Evolutionary conservation across 2,888 invertebrate genomes (phyloP), one percentile per base, ranked within the genome.

Genomic region (Agonopterix alstromeriana): DNA sequence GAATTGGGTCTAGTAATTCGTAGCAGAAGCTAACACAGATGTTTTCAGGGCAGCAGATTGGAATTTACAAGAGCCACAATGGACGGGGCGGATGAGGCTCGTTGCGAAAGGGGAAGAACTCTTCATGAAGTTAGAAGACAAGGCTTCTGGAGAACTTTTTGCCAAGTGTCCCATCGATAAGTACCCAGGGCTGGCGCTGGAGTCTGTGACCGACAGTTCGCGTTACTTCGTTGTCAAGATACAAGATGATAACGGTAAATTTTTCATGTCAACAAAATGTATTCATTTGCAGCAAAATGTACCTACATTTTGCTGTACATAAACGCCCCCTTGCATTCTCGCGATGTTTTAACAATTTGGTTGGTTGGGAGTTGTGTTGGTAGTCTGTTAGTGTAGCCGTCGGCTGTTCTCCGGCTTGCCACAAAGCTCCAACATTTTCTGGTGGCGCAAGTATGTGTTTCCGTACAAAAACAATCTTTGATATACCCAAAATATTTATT

Each of bases 31-130:
- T 27, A 27, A 67, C 66, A 70, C 27, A 27, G 27, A 27, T 27
- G 27, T 73, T 73, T 77, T 74, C 78, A 99, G 99, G 89, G 99
- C 99, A 63, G 97, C 98, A 45, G 99, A 99, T 83, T 99, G 99
- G 99, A 98, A 97, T 88, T 90, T 99, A 50, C 95, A 97, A 70
- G 95, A 95, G 65, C 99, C 99, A n/a, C 95, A 98, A 71, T 99
- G 99, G 99, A 97, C 97, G 17, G 99, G 99, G 12, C 92, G 99
- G 56, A 93, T 99, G 93, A 91, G 98, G 57, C 89, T 99, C 47
- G 95, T 98, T 42, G 91, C 96, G 2, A 96, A 96, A 85, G 97
- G 95, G 46, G 95, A 95, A 62, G 93, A 95, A 55, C 92, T 97
- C 63, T 90, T 94, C 53, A 92, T 99, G 60, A 98, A 98, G 84